These are phyloP conservation scores for Brachirus orientalis DNA, from an alignment of 2,113 vertebrate species.

Conservation along the genomic window DNA sequence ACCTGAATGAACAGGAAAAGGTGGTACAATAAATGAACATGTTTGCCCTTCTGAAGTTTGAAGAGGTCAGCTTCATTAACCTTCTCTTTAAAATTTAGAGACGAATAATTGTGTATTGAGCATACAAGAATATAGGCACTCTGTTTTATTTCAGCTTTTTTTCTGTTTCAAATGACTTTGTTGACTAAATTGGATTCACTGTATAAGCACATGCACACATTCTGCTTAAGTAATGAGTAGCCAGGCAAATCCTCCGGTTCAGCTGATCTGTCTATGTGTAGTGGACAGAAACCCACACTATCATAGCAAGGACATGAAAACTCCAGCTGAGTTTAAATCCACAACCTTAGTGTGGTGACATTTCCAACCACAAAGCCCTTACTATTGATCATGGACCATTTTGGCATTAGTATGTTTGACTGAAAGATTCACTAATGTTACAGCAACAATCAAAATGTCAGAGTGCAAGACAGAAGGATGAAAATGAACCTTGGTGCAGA, in stretches of 20 bases:
- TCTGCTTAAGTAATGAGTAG: too few species aligned
- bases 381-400: not conserved
- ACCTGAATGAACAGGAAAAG: not conserved
- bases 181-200: not conserved
- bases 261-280: not conserved
- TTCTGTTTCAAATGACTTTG: not conserved
- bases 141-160: not conserved
- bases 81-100: not conserved
- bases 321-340: constrained; percentile 5
- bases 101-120: not conserved
- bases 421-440: constrained; percentile 3
- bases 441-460: not conserved
- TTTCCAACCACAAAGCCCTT: not conserved
- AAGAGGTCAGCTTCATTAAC: constrained; percentile 1
- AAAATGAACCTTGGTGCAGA: not conserved
- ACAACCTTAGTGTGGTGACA: not conserved
- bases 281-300: not conserved
- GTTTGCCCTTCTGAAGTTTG: not conserved
- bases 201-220: not conserved
- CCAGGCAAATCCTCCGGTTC: not conserved
- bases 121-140: not conserved
- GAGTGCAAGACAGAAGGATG: not conserved
- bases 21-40: not conserved
- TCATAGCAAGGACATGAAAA: not conserved
- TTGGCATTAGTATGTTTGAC: not conserved